phyloP scores from a whole-genome alignment of 1,140 invertebrate species.

The Phocides pigmalion region DNA sequence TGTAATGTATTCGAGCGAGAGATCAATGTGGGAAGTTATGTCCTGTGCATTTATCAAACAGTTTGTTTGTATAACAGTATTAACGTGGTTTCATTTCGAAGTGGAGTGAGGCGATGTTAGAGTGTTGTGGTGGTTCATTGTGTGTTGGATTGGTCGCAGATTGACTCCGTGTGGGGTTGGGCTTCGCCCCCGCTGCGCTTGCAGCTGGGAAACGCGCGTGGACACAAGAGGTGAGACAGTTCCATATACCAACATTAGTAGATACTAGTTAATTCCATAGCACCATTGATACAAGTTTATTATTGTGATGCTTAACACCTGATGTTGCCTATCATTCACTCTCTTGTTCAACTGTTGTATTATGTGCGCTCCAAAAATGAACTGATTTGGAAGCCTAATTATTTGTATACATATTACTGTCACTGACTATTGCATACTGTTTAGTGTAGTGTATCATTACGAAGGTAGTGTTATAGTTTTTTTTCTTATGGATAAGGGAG shows the following conservation, averaged over 20 bases:
- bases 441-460: no score
- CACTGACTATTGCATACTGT: no score
- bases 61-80: slow-evolving; percentile 21
- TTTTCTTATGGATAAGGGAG: no score
- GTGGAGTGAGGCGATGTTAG: slow-evolving; percentile 30
- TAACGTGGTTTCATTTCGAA: slow-evolving; percentile 26
- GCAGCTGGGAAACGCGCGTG: slow-evolving; percentile 88
- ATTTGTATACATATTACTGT: no score
- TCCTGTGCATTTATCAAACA: slow-evolving; percentile 6
- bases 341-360: no score
- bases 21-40: slow-evolving; percentile 17
- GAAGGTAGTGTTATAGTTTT: no score
- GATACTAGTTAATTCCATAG: slow-evolving; percentile 22
- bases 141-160: slow-evolving; percentile 83
- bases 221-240: slow-evolving; percentile 82
- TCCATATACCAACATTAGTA: slow-evolving; percentile 22
- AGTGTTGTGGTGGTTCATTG: slow-evolving; percentile 40
- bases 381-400: no score
- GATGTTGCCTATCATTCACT: slow-evolving; percentile 13
- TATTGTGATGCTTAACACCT: slow-evolving; percentile 34
- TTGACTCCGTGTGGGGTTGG: slow-evolving; percentile 96
- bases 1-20: slow-evolving; percentile 23
- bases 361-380: no score
- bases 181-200: slow-evolving; percentile 94
- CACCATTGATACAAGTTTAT: slow-evolving; percentile 13